These are phyloP conservation scores for Erethizon dorsatum DNA, from an alignment of 2,797 vertebrate species.

Conservation along the genomic window DNA sequence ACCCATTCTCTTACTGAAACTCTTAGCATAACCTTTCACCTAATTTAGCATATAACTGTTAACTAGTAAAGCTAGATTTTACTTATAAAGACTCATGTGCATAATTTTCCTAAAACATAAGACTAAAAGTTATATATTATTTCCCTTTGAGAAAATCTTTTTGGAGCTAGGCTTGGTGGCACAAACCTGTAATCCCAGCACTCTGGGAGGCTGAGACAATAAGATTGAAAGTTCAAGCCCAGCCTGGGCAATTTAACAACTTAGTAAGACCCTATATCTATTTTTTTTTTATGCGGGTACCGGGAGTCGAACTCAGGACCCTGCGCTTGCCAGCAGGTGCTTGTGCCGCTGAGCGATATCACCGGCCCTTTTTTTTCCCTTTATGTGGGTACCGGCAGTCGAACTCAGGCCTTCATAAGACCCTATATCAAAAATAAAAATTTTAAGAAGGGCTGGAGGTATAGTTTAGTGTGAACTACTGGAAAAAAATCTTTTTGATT, in stretches of 20 bases:
- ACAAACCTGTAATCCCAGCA: not conserved
- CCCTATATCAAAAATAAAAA: not conserved
- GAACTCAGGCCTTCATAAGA: not conserved
- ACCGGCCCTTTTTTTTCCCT: too few relatives aligned
- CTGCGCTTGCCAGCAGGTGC: too few relatives aligned
- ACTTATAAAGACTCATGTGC: not conserved
- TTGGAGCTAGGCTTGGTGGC: not conserved
- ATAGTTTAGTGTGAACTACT: too few relatives aligned
- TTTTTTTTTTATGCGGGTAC: too few relatives aligned
- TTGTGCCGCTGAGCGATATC: too few relatives aligned
- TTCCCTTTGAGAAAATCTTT: not conserved
- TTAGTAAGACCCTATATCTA: not conserved
- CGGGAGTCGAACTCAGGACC: too few relatives aligned
- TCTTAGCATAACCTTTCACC: not conserved
- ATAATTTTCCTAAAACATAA: slow-evolving; percentile 11
- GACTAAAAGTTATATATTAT: slow-evolving; percentile 7
- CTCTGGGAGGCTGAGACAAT: not conserved
- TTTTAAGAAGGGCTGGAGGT: not conserved
- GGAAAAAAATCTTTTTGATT: too few relatives aligned
- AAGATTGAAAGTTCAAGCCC: not conserved
- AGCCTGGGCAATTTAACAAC: not conserved
- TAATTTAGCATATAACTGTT: not conserved
- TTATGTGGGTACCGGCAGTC: too few relatives aligned
- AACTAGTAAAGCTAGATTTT: not conserved
- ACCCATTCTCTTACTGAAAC: not conserved